Evolutionary conservation across 2,888 invertebrate genomes (phyloP).

Genomic region (Leucoma salicis): DNA sequence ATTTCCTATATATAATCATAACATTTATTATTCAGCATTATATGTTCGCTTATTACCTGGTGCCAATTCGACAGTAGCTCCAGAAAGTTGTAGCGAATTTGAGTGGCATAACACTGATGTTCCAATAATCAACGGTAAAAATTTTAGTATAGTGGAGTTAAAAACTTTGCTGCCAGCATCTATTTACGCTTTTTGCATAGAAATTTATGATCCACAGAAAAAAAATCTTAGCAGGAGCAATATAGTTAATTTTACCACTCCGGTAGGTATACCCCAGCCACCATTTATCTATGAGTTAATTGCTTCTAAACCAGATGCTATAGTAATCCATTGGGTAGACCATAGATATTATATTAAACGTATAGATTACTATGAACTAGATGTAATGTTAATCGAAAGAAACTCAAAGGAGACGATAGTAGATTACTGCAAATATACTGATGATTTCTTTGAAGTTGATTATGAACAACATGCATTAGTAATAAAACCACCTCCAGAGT

Average conservation of each 20-base stretch:
- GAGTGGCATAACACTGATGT: constrained; percentile 60
- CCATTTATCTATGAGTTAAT: constrained; percentile 65
- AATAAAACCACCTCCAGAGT: constrained; percentile 58
- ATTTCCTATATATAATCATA: constrained; percentile 43
- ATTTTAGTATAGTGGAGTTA: constrained; percentile 40
- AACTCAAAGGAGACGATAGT: constrained; percentile 40
- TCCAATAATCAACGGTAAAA: constrained; percentile 30
- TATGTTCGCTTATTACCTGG: constrained; percentile 56
- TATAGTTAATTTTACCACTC: constrained; percentile 60
- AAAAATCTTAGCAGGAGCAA: constrained; percentile 52
- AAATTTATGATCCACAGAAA: constrained; percentile 50
- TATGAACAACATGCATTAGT: constrained; percentile 58
- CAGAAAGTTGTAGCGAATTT: constrained; percentile 65
- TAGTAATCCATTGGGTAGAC: constrained; percentile 64
- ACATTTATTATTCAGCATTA: constrained; percentile 56
- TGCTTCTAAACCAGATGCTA: constrained; percentile 47
- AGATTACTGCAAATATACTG: constrained; percentile 52
- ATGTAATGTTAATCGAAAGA: constrained; percentile 58
- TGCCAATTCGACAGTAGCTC: constrained; percentile 43
- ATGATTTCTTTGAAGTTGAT: constrained; percentile 46
- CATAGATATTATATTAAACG: constrained; percentile 57
- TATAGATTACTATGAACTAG: constrained; percentile 60
- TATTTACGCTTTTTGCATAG: constrained; percentile 64
- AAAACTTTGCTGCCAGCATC: constrained; percentile 59
- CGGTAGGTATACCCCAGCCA: constrained; percentile 63